These are phyloP conservation scores for Amphipyra tragopoginis DNA, from an alignment of 2,888 invertebrate genomes.

Conservation along the genomic window DNA sequence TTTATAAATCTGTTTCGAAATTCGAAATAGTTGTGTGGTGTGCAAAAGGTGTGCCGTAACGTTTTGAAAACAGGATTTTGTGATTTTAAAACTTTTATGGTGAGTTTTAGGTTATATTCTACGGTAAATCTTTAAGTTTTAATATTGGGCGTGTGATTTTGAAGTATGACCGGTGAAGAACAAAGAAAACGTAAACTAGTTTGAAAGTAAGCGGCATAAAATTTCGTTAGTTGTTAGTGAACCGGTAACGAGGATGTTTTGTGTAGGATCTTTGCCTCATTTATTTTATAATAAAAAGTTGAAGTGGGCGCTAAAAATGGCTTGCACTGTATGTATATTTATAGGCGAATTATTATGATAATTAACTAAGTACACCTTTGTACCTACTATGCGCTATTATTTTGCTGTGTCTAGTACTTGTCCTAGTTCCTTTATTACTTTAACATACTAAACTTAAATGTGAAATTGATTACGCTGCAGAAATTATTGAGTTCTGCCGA, in stretches of 20 bases:
- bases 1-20: slow-evolving; percentile 64
- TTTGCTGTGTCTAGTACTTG: too few species aligned
- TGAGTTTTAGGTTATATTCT: slow-evolving; percentile 64
- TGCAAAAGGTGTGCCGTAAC: slow-evolving; percentile 73
- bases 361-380: too few species aligned
- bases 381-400: too few species aligned
- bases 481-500: too few species aligned
- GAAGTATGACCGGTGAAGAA: slow-evolving; percentile 66
- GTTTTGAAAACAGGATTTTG: slow-evolving; percentile 74
- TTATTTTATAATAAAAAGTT: slow-evolving; percentile 55
- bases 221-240: slow-evolving; percentile 65
- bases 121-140: slow-evolving; percentile 26
- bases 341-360: too few species aligned
- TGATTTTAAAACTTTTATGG: slow-evolving; percentile 73
- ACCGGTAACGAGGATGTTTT: slow-evolving; percentile 68
- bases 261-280: slow-evolving; percentile 64
- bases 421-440: too few species aligned
- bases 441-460: too few species aligned
- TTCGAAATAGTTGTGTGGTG: slow-evolving; percentile 66
- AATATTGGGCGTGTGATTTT: slow-evolving; percentile 41
- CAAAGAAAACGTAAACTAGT: slow-evolving; percentile 79
- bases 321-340: neutral
- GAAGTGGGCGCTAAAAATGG: slow-evolving; percentile 14
- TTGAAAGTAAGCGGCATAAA: slow-evolving; percentile 73
- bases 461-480: too few species aligned